Base-by-base conservation (phyloP, 2,797 vertebrate species). In the Liparis tanakae region DNA sequence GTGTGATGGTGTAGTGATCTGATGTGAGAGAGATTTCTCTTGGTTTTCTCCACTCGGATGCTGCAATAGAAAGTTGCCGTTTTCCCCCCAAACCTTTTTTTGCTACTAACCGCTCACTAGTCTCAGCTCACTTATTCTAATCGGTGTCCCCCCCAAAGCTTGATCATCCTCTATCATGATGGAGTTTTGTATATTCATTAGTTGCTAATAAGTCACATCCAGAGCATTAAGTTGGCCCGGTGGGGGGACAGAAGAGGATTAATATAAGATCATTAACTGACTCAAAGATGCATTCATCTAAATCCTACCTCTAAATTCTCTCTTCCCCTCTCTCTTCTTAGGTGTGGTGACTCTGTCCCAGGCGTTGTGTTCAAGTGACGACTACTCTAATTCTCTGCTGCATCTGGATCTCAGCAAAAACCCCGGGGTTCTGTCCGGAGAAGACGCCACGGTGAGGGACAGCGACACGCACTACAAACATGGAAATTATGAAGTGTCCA, bases 391-490 rank as follows among this genome's bases (percentile, higher is more conserved):
- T 75, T 96, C 96, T 60, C 94, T 97, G 63, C 94, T 95, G 70
- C 95, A 96, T 82, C 94, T 97, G 88, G 96, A 97, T 88, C 92
- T 97, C 69, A 97, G 96, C 92, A 96, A 95, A 89, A 97, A 97
- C 84, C 95, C 96, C 0, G 96, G 96, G 50, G 94, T 97, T 67
- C 93, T 97, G 50, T 95, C 95, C 50, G 96, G 96, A 20, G 96
- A 97, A 1, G 96, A 97, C 1, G 95, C 96, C 62, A 96, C 95
- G 33, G 96, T 97, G 79, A 96, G 96, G n/a, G 10, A 20, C 44
- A 62, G 34, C 33, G 15, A 39, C 33, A 56, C 6, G 4, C 14
- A 43, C 41, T 17, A 30, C 57, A 57, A 36, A 36, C 36, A n/a
- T 18, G 18, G 1, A 8, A 4, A 48, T 9, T 18, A n/a, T 48